A percentile compares a stretch with the other conserved stretches of the same genome.
phyloP scores from a whole-genome alignment of 2,888 invertebrate species.

The Ashinkailepas kermadecensis region DNA sequence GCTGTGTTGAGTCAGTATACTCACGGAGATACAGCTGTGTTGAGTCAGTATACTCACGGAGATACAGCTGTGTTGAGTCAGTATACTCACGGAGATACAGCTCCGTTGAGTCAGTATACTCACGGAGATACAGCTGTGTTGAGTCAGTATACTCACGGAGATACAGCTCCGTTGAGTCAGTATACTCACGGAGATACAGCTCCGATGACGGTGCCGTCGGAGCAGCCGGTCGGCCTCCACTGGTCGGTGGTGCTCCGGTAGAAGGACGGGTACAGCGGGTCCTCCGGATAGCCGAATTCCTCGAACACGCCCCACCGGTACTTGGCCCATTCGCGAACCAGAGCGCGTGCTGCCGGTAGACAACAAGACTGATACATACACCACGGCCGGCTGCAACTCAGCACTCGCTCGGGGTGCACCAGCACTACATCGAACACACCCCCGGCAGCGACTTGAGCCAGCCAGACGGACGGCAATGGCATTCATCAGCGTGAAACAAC shows the following conservation, averaged over 20 bases:
- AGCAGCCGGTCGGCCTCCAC: constrained; percentile 40
- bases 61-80: too few relatives aligned
- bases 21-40: too few relatives aligned
- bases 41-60: too few relatives aligned
- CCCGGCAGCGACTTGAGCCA: too few relatives aligned
- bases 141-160: background rate
- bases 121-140: too few relatives aligned
- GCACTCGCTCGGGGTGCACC: constrained; percentile 25
- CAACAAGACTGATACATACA: background rate
- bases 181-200: background rate
- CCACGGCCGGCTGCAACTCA: background rate
- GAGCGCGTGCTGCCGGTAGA: constrained; percentile 41
- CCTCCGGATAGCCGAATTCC: constrained; percentile 53
- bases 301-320: constrained; percentile 62
- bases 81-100: too few relatives aligned
- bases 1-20: too few relatives aligned
- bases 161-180: background rate
- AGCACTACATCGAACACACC: constrained; percentile 24
- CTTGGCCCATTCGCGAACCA: constrained; percentile 57
- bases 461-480: background rate
- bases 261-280: constrained; percentile 53
- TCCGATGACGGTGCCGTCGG: constrained; percentile 36
- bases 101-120: too few relatives aligned
- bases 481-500: background rate
- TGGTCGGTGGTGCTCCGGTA: constrained; percentile 43